phyloP scores from a whole-genome alignment of 2,888 invertebrate genomes.

The Neelides folsomi region DNA sequence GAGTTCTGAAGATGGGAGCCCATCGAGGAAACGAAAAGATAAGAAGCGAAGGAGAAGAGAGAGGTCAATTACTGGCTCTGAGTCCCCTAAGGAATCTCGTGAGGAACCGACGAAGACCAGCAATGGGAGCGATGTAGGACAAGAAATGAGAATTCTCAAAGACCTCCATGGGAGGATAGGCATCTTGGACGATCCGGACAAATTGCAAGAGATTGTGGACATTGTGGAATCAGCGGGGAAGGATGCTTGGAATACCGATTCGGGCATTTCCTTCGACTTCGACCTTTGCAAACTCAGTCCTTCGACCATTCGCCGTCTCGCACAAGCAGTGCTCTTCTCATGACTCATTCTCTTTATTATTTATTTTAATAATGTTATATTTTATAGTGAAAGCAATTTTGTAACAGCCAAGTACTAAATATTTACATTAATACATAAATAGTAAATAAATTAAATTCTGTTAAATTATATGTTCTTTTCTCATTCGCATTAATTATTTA shows the following conservation, averaged over 20 bases:
- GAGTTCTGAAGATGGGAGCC: constrained; percentile 7
- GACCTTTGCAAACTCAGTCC: constrained; percentile 32
- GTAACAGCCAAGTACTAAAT: too few species aligned
- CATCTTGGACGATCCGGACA: constrained; percentile 26
- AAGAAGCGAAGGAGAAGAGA: too few species aligned
- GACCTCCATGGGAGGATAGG: constrained; percentile 30
- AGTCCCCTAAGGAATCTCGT: too few species aligned
- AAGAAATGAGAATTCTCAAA: constrained; percentile 29
- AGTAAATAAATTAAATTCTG: too few species aligned
- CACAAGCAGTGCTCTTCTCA: constrained; percentile 24
- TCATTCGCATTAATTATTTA: too few species aligned
- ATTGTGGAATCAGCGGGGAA: constrained; percentile 32
- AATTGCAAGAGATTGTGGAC: constrained; percentile 31
- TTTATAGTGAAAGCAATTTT: too few species aligned
- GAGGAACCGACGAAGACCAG: background rate
- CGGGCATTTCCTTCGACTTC: constrained; percentile 32
- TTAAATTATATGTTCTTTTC: too few species aligned
- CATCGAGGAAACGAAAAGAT: too few species aligned
- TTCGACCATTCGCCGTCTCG: constrained; percentile 25
- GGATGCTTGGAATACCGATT: constrained; percentile 28
- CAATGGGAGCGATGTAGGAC: constrained; percentile 5
- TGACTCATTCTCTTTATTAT: background rate
- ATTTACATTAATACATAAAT: too few species aligned
- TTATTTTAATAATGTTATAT: too few species aligned
- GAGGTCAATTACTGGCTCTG: too few species aligned